Base-by-base conservation (phyloP, 2,113 vertebrate species). In the Labeo catla region DNA sequence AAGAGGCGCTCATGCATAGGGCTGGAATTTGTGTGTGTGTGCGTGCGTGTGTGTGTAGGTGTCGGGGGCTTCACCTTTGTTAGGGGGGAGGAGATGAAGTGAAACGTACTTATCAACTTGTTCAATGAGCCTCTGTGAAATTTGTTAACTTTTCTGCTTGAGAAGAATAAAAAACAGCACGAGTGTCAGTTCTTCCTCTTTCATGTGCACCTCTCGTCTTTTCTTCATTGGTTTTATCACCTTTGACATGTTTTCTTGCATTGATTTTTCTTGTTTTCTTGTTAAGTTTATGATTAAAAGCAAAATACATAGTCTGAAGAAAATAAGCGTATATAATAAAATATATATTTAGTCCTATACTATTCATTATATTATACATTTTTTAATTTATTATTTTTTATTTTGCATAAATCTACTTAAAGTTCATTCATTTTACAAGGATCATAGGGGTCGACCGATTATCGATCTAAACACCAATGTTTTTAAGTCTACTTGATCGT, bases 1-100 rank as follows among this genome's bases (percentile, higher is more conserved):
- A 80, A 83, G 80, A 89, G 57, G 72, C 57, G 74, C 66, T 89
- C 88, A 83, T 89, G 88, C 86, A 83, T 86, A 61, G 78, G 88
- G 76, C 83, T 86, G 83, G 76, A 74, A 52, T 57, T n/a, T 43
- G 52, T 73, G 15, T 63, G 10, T 88, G 74, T 76, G 83, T 10
- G 23, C 16, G 47, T 68, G 63, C 28, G 43, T 54, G 72, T 49
- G 43, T 43, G 66, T 83, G 81, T 34, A 50, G 43, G 66, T 83
- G 76, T 45, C 61, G 16, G 23, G 57, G 61, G 34, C 57, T 81
- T 73, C 81, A 83, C 81, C 85, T 86, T 84, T 80, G 72, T 73
- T 52, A 79, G 68, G 45, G 50, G 28, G 45, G 84, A 45, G 43
- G 83, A 59, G 54, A 36, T 52, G 61, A 61, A 63, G 34, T 43